Evolutionary conservation across 2,888 invertebrate species (phyloP).

Genomic region (Adelognathus sp.): DNA sequence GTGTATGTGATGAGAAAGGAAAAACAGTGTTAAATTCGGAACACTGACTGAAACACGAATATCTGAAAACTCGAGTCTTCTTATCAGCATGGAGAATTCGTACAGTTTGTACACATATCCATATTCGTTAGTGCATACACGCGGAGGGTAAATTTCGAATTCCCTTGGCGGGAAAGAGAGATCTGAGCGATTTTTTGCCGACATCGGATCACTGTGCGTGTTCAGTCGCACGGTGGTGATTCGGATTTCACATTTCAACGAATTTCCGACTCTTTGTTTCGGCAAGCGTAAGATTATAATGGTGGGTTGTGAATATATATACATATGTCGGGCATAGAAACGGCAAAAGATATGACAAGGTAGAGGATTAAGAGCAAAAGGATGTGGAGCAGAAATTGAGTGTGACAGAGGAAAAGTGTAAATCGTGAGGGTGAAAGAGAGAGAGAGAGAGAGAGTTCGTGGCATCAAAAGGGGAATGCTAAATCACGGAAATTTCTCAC

Average conservation of each 20-base stretch:
- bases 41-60: too few relatives aligned
- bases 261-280: slow-evolving; percentile 29
- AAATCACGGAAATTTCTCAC: slow-evolving; percentile 59
- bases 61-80: too few relatives aligned
- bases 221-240: neutral
- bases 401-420: neutral
- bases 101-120: too few relatives aligned
- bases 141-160: neutral
- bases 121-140: too few relatives aligned
- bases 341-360: neutral
- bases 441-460: neutral
- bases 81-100: too few relatives aligned
- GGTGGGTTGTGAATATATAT: neutral
- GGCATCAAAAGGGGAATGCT: slow-evolving; percentile 46
- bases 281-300: slow-evolving; percentile 42
- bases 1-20: too few relatives aligned
- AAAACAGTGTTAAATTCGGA: too few relatives aligned
- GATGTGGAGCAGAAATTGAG: neutral
- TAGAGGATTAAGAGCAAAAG: neutral
- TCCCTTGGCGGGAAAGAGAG: too few relatives aligned
- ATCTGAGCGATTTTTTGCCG: neutral
- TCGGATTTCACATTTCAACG: slow-evolving; percentile 20
- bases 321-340: too few relatives aligned
- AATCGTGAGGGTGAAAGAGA: neutral
- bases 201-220: neutral